Evolutionary conservation across 2,797 vertebrate genomes (phyloP), one percentile per base, ranked within the genome.

Genomic region (Tamandua tetradactyla): DNA sequence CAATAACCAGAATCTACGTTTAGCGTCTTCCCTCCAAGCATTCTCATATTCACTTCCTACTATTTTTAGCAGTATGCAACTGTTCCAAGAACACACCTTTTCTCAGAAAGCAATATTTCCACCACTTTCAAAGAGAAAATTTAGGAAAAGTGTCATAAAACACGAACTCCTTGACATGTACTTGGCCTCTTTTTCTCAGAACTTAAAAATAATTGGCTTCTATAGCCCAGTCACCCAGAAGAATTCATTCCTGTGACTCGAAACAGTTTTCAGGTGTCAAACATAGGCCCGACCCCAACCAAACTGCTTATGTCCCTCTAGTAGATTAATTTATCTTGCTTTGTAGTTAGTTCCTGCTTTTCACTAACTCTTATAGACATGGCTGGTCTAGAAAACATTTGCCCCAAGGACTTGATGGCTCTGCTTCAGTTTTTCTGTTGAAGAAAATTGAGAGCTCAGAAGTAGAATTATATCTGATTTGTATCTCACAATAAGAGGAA

Each of bases 51-150:
- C 40, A 35, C 4, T 80, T 89, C 27, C 20, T 69, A 81, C 32
- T 93, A 71, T 76, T 97, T 95, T 94, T 95, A 95, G 37, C 91
- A 96, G 93, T 80, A 75, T 2, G 44, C 27, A 74, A n/a, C 96
- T 80, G 25, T 83, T 96, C 75, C 76, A 76, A 95, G 92, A 88
- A 83, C 66, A 88, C 25, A 97, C 52, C 47, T 55, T 78, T 79
- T 93, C 89, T 92, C 80, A 88, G 82, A 96, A 94, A 89, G 87
- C 35, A 92, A 35, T 64, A 89, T 86, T 95, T 94, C 84, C 71
- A 91, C 69, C 82, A 62, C 61, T 40, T 93, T 93, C 74, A 95
- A 95, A 87, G 32, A 91, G 59, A 82, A 93, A 90, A 94, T n/a
- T 88, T 90, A 89, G 37, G 75, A 94, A 95, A 96, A 71, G 78